A percentile compares a stretch with the other conserved stretches of the same genome.
phyloP scores from a whole-genome alignment of 1,140 invertebrate species.

The Bombus pascuorum region DNA sequence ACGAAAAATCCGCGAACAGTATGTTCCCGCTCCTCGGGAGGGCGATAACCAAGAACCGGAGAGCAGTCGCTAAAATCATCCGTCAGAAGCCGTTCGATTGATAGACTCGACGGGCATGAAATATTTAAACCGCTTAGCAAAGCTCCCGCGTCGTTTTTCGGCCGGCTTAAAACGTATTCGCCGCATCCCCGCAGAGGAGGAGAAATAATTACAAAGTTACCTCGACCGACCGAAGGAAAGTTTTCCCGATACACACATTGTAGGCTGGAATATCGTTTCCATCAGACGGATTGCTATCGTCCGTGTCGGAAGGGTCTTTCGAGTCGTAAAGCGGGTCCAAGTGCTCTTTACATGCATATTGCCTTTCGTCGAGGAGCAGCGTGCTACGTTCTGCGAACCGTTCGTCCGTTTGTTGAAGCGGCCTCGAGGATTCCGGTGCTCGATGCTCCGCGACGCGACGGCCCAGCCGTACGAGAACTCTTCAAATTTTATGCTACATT shows the following conservation, averaged over 20 bases:
- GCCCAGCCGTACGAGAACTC: conserved; percentile 6
- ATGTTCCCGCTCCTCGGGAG: not conserved
- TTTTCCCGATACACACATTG: conserved; percentile 31
- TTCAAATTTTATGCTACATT: conserved; percentile 72
- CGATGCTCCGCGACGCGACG: not conserved
- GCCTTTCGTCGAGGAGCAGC: conserved; percentile 38
- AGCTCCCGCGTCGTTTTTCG: conserved; percentile 37
- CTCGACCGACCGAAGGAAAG: not conserved
- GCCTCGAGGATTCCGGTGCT: conserved; percentile 44
- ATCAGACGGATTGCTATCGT: conserved; percentile 44
- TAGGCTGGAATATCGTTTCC: conserved; percentile 40
- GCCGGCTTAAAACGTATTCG: conserved; percentile 21
- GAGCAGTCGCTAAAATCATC: conserved; percentile 4
- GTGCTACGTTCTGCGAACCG: not conserved
- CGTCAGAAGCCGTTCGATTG: conserved; percentile 29
- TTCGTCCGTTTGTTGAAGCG: conserved; percentile 25
- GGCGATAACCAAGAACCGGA: conserved; percentile 9
- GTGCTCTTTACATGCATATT: conserved; percentile 62
- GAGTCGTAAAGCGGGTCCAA: conserved; percentile 53
- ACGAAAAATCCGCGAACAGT: conserved; percentile 1
- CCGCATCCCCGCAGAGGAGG: conserved; percentile 7
- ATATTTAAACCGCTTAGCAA: conserved; percentile 49
- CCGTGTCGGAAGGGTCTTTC: conserved; percentile 39
- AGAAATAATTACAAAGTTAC: conserved; percentile 52
- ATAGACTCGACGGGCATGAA: conserved; percentile 46